A percentile compares a stretch with the other conserved stretches of the same genome.
Conservation (phyloP, 2,113 vertebrate species). For the Gymnarchus niloticus region DNA sequence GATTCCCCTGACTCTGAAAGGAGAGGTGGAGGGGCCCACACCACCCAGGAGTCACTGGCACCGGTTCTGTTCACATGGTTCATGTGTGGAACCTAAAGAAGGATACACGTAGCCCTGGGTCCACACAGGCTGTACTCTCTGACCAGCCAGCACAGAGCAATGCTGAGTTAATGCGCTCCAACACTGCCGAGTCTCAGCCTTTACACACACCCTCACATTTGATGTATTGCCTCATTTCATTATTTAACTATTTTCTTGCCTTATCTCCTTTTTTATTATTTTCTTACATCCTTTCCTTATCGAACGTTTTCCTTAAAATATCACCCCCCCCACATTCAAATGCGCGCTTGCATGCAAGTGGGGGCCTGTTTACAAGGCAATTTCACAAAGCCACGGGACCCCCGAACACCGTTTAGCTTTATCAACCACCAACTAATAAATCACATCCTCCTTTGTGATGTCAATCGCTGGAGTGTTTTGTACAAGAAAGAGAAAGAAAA, state of each 20-base stretch:
- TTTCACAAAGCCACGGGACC: slow-evolving; percentile 84
- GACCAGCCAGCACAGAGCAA: not conserved
- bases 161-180: not conserved
- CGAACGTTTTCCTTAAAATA: slow-evolving; percentile 46
- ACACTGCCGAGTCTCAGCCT: slow-evolving; percentile 11
- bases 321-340: slow-evolving; percentile 52
- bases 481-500: slow-evolving; percentile 49
- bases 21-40: slow-evolving; percentile 50
- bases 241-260: slow-evolving; percentile 29
- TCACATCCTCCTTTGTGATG: slow-evolving; percentile 94
- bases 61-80: not conserved
- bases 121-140: not conserved
- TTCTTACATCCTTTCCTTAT: slow-evolving; percentile 49
- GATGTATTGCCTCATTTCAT: slow-evolving; percentile 22
- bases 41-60: slow-evolving; percentile 25
- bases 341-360: slow-evolving; percentile 56
- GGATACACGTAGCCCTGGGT: not conserved
- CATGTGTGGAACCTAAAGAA: not conserved
- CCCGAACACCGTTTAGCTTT: slow-evolving; percentile 76
- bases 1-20: too few relatives aligned
- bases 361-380: slow-evolving; percentile 76
- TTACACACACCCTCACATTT: slow-evolving; percentile 15
- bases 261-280: slow-evolving; percentile 30
- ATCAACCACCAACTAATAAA: slow-evolving; percentile 93
- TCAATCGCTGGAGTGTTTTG: slow-evolving; percentile 83